Percentiles rank a stretch among this genome's conserved stretches.
phyloP scores from a whole-genome alignment of 2,113 vertebrate species.

The Ciconia stormi region DNA sequence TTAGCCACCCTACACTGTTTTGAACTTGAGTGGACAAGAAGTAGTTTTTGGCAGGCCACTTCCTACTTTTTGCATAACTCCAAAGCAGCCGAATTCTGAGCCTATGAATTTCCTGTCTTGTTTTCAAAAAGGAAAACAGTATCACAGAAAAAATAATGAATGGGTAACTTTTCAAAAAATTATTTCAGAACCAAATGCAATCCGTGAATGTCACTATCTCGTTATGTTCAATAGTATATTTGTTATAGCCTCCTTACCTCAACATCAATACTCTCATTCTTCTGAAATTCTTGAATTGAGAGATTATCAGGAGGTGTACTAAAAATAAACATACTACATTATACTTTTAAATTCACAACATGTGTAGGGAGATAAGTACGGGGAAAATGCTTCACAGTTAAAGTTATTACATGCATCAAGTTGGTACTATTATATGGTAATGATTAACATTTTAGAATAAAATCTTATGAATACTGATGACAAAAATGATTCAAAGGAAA shows the following conservation, averaged over 20 bases:
- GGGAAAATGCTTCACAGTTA: neutral
- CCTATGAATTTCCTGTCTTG: neutral
- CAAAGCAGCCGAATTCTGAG: neutral
- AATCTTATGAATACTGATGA: neutral
- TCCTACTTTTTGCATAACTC: neutral
- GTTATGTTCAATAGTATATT: neutral
- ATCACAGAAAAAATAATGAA: neutral
- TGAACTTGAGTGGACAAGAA: neutral
- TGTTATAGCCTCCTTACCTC: conserved; percentile 80
- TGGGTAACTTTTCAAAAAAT: neutral
- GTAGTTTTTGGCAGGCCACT: neutral
- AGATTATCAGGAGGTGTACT: conserved; percentile 96
- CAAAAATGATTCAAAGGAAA: neutral
- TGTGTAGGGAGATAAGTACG: neutral
- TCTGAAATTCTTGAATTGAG: conserved; percentile 98
- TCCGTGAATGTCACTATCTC: neutral
- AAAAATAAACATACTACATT: conserved; percentile 36
- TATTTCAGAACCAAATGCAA: neutral
- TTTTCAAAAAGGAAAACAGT: neutral
- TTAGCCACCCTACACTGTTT: neutral
- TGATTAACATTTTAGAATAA: neutral
- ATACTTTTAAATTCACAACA: conserved; percentile 39
- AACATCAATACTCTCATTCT: conserved; percentile 95
- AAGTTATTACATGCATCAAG: neutral
- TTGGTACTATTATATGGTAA: neutral